Evolutionary conservation across 2,797 vertebrate genomes (phyloP).

Genomic region (Lepidocolaptes lacrymiger): DNA sequence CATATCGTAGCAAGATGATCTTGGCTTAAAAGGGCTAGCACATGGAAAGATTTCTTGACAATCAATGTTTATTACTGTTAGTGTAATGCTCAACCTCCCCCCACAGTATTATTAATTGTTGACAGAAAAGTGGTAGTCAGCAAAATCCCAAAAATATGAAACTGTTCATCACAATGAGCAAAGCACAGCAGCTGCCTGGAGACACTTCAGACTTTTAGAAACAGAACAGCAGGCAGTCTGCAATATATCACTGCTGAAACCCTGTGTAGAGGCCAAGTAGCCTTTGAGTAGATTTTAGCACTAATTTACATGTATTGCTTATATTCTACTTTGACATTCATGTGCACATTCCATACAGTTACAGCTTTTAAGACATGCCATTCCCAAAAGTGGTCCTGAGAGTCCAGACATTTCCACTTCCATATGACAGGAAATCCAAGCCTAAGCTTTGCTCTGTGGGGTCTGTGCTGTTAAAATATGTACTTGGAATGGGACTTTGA

Average conservation of each 20-base stretch:
- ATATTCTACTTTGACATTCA: neutral
- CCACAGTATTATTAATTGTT: neutral
- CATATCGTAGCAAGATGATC: neutral
- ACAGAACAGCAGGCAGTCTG: neutral
- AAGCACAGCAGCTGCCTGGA: neutral
- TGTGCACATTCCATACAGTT: neutral
- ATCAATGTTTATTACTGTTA: neutral
- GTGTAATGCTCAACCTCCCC: neutral
- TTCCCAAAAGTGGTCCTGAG: neutral
- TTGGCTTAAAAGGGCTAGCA: neutral
- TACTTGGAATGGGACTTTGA: neutral
- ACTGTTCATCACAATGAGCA: neutral
- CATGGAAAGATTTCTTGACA: neutral
- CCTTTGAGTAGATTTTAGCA: neutral
- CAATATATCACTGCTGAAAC: neutral
- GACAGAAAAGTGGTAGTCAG: neutral
- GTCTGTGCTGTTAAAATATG: neutral
- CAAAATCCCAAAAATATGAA: neutral
- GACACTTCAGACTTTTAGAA: neutral
- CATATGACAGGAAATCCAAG: neutral
- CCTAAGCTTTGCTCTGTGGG: neutral
- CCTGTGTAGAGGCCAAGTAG: neutral
- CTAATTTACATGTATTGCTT: neutral
- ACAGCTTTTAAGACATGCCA: neutral
- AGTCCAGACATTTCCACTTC: neutral